Percentiles rank a stretch among this genome's conserved stretches.
Conservation (phyloP, 2,113 vertebrate species). For the Myxocyprinus asiaticus region DNA sequence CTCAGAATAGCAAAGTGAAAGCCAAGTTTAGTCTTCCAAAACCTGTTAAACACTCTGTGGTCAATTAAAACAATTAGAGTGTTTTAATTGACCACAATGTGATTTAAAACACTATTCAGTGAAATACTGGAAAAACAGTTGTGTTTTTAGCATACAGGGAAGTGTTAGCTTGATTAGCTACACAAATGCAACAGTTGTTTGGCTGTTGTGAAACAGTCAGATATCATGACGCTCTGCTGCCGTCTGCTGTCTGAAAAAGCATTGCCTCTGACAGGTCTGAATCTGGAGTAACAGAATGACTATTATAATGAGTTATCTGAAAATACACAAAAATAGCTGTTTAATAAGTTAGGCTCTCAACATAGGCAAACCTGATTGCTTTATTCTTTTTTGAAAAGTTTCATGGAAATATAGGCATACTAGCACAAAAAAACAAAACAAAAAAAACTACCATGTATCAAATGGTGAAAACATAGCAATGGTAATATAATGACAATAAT, state of each 20-base stretch:
- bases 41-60: not conserved
- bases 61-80: too few relatives aligned
- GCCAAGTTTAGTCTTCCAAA: not conserved
- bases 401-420: too few relatives aligned
- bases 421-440: too few relatives aligned
- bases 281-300: too few relatives aligned
- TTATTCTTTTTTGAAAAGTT: not conserved
- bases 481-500: not conserved
- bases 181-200: not conserved
- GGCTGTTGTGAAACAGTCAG: too few relatives aligned
- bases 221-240: slow-evolving; percentile 51
- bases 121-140: not conserved
- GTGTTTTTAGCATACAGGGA: not conserved
- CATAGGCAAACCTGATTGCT: too few relatives aligned
- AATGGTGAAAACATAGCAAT: not conserved
- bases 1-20: slow-evolving; percentile 50
- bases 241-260: slow-evolving; percentile 56
- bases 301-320: not conserved
- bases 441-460: too few relatives aligned
- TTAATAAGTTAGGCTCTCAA: too few relatives aligned
- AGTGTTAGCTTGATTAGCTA: not conserved
- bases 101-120: not conserved
- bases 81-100: not conserved
- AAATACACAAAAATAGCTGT: not conserved
- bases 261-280: not conserved